A percentile compares a stretch with the other conserved stretches of the same genome.
phyloP scores from a whole-genome alignment of 2,888 invertebrate species.

The Melipona bicolor region DNA sequence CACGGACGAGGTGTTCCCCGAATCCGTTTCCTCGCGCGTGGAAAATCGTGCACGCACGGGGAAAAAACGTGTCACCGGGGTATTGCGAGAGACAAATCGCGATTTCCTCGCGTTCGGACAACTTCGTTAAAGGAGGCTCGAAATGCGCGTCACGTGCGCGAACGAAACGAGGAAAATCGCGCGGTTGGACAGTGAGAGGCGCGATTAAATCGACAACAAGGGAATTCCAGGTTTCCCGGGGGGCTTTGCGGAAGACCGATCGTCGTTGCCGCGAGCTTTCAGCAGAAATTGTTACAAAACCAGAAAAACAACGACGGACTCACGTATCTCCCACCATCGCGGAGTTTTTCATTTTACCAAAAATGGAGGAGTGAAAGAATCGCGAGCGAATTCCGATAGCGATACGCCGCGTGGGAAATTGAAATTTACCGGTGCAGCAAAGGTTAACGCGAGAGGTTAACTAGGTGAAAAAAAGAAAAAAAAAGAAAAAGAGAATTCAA shows the following conservation, averaged over 20 bases:
- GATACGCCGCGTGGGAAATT: neutral
- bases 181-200: neutral
- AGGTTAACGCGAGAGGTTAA: conserved; percentile 11
- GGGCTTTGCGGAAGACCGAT: neutral
- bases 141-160: conserved; percentile 11
- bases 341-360: neutral
- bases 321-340: neutral
- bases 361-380: neutral
- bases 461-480: conserved; percentile 23
- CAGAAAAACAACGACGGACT: neutral
- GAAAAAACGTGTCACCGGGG: neutral
- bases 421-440: neutral
- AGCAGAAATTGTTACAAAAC: no score
- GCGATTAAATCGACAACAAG: conserved; percentile 6
- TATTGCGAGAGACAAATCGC: no score
- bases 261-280: neutral
- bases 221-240: conserved; percentile 15
- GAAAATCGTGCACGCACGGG: neutral
- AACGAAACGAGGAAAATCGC: conserved; percentile 12
- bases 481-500: conserved; percentile 30
- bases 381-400: no score
- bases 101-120: neutral
- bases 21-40: neutral
- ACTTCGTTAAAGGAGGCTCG: neutral
- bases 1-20: neutral